A percentile compares a stretch with the other conserved stretches of the same genome.
Conservation (phyloP, 1,140 invertebrate genomes). For the Trichonephila clavipes region DNA sequence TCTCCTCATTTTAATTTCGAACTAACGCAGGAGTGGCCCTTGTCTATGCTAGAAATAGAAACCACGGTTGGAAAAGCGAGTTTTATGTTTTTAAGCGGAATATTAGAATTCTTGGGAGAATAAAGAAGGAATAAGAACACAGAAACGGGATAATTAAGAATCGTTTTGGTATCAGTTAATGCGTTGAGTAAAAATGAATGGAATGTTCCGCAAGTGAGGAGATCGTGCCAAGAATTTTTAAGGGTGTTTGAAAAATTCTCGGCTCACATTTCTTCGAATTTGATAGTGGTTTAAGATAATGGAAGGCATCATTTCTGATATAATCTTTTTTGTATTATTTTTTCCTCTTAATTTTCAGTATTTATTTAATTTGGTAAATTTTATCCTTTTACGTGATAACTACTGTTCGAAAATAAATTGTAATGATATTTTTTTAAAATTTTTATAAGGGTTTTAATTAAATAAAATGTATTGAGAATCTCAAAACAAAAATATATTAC, state of each 20-base stretch:
- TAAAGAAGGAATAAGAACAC: not conserved
- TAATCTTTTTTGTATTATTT: no score
- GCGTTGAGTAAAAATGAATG: not conserved
- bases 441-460: no score
- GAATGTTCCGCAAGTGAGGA: not conserved
- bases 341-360: no score
- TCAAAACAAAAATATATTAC: no score
- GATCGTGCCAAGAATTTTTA: no score
- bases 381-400: not conserved
- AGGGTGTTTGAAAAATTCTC: no score
- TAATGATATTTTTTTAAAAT: no score
- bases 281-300: no score
- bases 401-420: not conserved
- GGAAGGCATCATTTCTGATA: no score
- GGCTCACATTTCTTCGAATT: no score
- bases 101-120: not conserved
- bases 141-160: not conserved
- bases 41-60: slow-evolving; percentile 3
- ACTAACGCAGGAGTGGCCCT: not conserved
- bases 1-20: slow-evolving; percentile 17
- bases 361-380: no score
- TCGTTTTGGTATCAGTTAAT: not conserved
- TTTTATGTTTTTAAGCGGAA: not conserved
- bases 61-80: not conserved
- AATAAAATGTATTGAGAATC: no score